Percentiles rank a stretch among this genome's conserved stretches.
phyloP scores from a whole-genome alignment of 1,140 invertebrate species.

The Planococcus citri region DNA sequence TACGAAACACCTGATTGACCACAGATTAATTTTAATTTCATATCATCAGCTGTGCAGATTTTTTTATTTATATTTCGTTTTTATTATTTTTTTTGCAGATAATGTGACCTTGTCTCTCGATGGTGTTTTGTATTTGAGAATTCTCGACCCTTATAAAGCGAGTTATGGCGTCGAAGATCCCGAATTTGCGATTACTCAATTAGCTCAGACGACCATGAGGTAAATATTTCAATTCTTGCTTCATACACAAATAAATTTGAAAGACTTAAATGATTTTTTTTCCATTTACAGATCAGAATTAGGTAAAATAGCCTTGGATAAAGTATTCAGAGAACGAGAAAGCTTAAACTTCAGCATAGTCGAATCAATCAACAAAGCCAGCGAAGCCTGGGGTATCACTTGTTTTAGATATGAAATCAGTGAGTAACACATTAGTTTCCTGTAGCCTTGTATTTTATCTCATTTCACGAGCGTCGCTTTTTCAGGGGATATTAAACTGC shows the following conservation, averaged over 20 bases:
- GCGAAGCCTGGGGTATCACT: slow-evolving; percentile 94
- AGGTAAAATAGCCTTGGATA: slow-evolving; percentile 95
- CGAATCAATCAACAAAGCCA: slow-evolving; percentile 93
- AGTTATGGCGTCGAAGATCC: slow-evolving; percentile 99
- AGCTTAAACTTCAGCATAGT: slow-evolving; percentile 93
- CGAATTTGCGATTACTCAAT: slow-evolving; percentile 96
- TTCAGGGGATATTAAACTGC: slow-evolving; percentile 82
- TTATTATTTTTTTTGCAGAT: slow-evolving; percentile 42
- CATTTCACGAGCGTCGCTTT: slow-evolving; percentile 26
- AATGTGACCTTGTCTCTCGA: slow-evolving; percentile 95
- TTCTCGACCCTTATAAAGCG: slow-evolving; percentile 82
- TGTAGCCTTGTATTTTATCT: background rate
- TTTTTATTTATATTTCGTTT: background rate
- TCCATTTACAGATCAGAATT: slow-evolving; percentile 80
- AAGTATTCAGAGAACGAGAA: slow-evolving; percentile 93
- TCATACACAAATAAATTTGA: slow-evolving; percentile 11
- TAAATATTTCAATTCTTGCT: too few species aligned
- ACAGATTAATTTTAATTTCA: background rate
- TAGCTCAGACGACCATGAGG: slow-evolving; percentile 98
- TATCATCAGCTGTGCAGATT: background rate
- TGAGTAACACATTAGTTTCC: slow-evolving; percentile 40
- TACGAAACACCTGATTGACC: background rate
- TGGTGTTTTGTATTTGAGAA: slow-evolving; percentile 89
- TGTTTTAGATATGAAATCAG: slow-evolving; percentile 97
- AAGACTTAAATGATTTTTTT: too few species aligned